Evolutionary conservation across 1,140 invertebrate genomes (phyloP).

Genomic region (Trissolcus basalis): DNA sequence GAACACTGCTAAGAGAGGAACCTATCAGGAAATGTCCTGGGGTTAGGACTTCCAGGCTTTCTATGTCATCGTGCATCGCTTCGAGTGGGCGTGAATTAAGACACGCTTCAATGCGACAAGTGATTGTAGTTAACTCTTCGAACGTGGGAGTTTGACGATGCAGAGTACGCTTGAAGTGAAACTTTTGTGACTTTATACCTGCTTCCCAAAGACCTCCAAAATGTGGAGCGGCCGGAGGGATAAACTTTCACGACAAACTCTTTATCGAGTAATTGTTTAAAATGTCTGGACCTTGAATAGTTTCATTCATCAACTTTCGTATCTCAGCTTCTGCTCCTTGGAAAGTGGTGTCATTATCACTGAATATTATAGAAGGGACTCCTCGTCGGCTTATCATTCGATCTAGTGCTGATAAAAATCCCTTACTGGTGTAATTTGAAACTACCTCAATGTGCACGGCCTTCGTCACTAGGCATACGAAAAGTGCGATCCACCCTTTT

Average conservation of each 20-base stretch:
- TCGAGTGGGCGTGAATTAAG: too few relatives aligned
- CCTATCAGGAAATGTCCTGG: too few relatives aligned
- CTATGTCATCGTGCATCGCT: too few relatives aligned
- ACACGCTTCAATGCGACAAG: too few relatives aligned
- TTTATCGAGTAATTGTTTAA: background rate
- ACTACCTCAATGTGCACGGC: constrained; percentile 21
- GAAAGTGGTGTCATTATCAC: constrained; percentile 33
- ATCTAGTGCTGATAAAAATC: constrained; percentile 22
- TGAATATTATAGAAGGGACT: background rate
- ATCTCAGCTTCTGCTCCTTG: constrained; percentile 23
- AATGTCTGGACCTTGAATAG: background rate
- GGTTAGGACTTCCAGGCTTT: too few relatives aligned
- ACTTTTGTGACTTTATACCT: too few relatives aligned
- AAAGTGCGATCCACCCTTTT: constrained; percentile 20
- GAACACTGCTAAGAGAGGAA: too few relatives aligned
- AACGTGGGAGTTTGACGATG: too few relatives aligned
- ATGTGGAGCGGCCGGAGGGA: background rate
- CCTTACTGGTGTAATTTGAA: constrained; percentile 4
- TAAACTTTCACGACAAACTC: background rate
- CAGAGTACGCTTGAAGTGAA: too few relatives aligned
- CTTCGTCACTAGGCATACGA: constrained; percentile 11
- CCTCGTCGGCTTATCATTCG: constrained; percentile 14
- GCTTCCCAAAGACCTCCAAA: background rate
- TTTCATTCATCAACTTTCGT: background rate
- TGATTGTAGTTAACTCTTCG: too few relatives aligned